Evolutionary conservation across 2,888 invertebrate species (phyloP).

Genomic region (Drosophila barbarae): DNA sequence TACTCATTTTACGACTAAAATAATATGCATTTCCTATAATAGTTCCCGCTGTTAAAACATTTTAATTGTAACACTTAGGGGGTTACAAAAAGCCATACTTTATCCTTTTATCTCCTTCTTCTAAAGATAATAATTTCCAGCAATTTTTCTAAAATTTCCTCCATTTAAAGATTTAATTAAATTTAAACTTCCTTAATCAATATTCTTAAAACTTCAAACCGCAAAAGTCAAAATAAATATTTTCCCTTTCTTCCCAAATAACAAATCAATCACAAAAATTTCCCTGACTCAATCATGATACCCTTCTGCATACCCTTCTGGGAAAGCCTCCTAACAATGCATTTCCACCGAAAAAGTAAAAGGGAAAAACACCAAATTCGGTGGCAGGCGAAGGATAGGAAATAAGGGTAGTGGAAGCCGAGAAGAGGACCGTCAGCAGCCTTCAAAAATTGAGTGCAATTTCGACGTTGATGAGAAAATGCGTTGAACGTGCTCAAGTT

Average conservation of each 20-base stretch:
- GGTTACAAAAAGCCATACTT: not conserved
- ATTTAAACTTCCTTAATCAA: not conserved
- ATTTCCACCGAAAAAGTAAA: conserved; percentile 28
- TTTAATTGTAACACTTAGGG: not conserved
- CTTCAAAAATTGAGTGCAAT: conserved; percentile 76
- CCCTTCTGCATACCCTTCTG: conserved; percentile 12
- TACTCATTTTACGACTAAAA: no score
- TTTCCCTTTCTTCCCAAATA: not conserved
- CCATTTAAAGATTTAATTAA: not conserved
- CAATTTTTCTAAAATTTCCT: not conserved
- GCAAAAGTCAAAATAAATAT: not conserved
- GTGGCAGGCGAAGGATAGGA: conserved; percentile 11
- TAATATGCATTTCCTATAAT: no score
- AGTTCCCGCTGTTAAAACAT: no score
- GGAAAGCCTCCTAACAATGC: conserved; percentile 51
- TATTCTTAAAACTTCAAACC: no score
- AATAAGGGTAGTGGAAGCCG: conserved; percentile 1
- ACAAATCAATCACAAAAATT: conserved; percentile 18
- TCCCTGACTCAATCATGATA: conserved; percentile 16
- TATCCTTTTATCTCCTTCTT: not conserved
- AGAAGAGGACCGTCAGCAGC: conserved; percentile 50
- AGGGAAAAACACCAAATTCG: conserved; percentile 37
- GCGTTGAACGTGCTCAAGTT: conserved; percentile 77
- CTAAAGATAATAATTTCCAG: not conserved
- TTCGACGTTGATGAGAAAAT: conserved; percentile 73